phyloP scores from a whole-genome alignment of 2,888 invertebrate genomes.

The Polydrusus cervinus region DNA sequence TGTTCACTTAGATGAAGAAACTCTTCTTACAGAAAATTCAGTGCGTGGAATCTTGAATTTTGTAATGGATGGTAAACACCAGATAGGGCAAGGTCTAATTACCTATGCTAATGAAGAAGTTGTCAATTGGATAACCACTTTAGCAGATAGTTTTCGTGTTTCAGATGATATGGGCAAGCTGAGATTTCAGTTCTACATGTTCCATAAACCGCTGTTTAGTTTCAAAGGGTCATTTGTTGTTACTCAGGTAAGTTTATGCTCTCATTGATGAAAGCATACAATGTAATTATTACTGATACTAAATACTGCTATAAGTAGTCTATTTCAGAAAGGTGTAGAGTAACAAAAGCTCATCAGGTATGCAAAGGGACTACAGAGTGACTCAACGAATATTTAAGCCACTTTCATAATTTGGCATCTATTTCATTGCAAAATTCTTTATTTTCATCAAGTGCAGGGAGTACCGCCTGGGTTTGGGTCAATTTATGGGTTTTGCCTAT shows the following conservation, averaged over 20 bases:
- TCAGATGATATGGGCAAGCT: slow-evolving; percentile 99
- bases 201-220: slow-evolving; percentile 96
- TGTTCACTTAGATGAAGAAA: slow-evolving; percentile 98
- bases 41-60: slow-evolving; percentile 94
- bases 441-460: no score
- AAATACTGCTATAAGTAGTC: no score
- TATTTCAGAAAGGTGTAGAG: no score
- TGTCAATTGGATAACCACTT: slow-evolving; percentile 96
- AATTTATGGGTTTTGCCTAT: no score
- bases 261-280: no score
- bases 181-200: slow-evolving; percentile 91
- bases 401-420: no score
- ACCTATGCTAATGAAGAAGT: slow-evolving; percentile 97
- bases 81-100: slow-evolving; percentile 94
- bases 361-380: no score
- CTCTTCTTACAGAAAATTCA: slow-evolving; percentile 92
- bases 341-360: no score
- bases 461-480: no score
- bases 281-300: no score
- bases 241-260: slow-evolving; percentile 82
- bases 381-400: no score
- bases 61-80: slow-evolving; percentile 93
- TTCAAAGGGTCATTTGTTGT: slow-evolving; percentile 99
- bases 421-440: no score
- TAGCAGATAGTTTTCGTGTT: slow-evolving; percentile 96